These are phyloP conservation scores for Palythoa heliodiscus DNA, from an alignment of 92 coral and sea anemone genomes.

Conservation along the genomic window DNA sequence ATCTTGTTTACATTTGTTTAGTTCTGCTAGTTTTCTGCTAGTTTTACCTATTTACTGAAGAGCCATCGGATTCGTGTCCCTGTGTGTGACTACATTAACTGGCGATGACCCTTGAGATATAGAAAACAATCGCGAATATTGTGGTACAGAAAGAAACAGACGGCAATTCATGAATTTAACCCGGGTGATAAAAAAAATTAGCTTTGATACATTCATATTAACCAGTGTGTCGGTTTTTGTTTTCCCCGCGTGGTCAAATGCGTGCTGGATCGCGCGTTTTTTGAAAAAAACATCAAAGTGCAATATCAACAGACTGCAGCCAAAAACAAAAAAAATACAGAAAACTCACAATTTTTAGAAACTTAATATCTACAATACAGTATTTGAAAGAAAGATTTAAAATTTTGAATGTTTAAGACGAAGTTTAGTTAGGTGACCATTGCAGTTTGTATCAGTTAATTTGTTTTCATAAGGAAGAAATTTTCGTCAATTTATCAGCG, in stretches of 20 bases:
- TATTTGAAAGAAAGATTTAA: background rate
- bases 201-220: background rate
- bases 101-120: background rate
- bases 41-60: too few species aligned
- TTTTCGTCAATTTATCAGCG: background rate
- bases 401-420: background rate
- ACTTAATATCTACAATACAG: background rate
- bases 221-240: background rate
- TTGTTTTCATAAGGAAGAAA: background rate
- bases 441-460: background rate
- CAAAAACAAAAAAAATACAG: background rate
- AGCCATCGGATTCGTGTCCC: too few species aligned
- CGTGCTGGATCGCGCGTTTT: background rate
- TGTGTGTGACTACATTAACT: too few species aligned
- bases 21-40: too few species aligned
- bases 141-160: conserved; percentile 9
- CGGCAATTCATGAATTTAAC: background rate
- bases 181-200: background rate
- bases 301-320: too few species aligned
- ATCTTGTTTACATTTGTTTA: too few species aligned
- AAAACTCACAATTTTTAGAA: too few species aligned
- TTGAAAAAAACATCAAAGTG: too few species aligned
- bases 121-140: background rate
- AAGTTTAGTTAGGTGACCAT: background rate
- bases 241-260: background rate